A percentile compares a stretch with the other conserved stretches of the same genome.
Conservation (phyloP, 2,888 invertebrate genomes). For the Nephrotoma flavescens region DNA sequence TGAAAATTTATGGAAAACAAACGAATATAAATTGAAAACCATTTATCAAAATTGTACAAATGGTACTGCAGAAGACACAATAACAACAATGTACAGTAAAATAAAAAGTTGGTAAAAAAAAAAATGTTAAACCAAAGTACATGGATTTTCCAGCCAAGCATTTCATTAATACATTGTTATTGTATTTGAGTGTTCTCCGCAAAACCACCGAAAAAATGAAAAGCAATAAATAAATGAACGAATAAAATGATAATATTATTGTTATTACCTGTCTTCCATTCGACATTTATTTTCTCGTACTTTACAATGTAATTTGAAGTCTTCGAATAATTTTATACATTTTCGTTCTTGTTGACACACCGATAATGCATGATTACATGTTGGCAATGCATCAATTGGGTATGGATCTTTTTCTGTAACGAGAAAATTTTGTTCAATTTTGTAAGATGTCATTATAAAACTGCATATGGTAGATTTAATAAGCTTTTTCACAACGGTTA, state of each 20-base stretch:
- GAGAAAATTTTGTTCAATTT: constrained; percentile 9
- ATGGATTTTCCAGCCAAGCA: neutral
- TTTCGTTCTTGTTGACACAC: constrained; percentile 70
- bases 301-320: constrained; percentile 78
- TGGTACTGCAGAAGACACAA: neutral
- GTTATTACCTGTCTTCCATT: constrained; percentile 67
- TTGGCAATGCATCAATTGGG: constrained; percentile 75
- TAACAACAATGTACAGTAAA: neutral
- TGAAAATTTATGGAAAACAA: neutral
- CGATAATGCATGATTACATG: constrained; percentile 76
- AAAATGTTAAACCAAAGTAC: neutral
- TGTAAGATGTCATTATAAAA: too few species aligned
- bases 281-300: constrained; percentile 73
- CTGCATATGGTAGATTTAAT: neutral
- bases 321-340: constrained; percentile 68
- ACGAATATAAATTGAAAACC: neutral
- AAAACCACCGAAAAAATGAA: neutral
- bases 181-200: neutral
- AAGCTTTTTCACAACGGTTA: constrained; percentile 7
- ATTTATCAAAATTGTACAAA: neutral
- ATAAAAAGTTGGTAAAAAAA: neutral
- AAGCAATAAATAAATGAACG: neutral
- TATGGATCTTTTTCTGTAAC: constrained; percentile 66
- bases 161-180: neutral
- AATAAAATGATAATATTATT: neutral